Percentiles rank a stretch among this genome's conserved stretches.
Conservation (phyloP, 2,797 vertebrate species). For the Dicrostonyx torquatus region DNA sequence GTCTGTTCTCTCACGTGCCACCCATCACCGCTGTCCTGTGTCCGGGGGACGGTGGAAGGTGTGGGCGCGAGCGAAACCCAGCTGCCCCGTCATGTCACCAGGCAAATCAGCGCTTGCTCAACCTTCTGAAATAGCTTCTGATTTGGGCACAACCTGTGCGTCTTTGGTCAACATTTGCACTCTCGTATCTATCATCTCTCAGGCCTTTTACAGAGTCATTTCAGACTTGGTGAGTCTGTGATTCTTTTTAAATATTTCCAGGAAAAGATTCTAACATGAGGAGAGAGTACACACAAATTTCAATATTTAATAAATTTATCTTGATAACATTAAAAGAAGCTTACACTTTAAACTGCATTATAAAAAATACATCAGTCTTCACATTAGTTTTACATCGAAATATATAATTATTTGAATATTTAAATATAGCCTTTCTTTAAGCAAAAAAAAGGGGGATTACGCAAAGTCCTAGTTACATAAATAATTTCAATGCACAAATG, state of each 20-base stretch:
- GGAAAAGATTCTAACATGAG: constrained; percentile 76
- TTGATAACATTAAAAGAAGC: constrained; percentile 75
- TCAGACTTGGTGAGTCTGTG: constrained; percentile 51
- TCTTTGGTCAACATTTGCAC: constrained; percentile 71
- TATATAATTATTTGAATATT: constrained; percentile 83
- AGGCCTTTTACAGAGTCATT: constrained; percentile 74
- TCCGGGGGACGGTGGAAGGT: not conserved
- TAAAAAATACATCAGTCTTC: constrained; percentile 82
- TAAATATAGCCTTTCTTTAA: constrained; percentile 84
- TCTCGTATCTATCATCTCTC: constrained; percentile 59
- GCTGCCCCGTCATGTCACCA: constrained; percentile 31
- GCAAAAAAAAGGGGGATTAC: constrained; percentile 71
- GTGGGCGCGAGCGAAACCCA: constrained; percentile 21
- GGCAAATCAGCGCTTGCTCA: constrained; percentile 24
- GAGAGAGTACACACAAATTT: constrained; percentile 70
- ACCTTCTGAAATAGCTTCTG: constrained; percentile 50
- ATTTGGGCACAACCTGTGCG: constrained; percentile 49
- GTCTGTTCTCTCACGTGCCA: not conserved
- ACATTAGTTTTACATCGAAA: constrained; percentile 80
- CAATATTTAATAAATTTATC: constrained; percentile 76
- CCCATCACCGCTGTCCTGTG: not conserved
- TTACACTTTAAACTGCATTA: constrained; percentile 76
- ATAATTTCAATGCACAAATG: constrained; percentile 77
- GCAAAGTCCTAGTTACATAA: constrained; percentile 73
- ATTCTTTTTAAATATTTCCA: constrained; percentile 72